Conservation (phyloP, 92 coral and sea anemone genomes). For the Nematostella vectensis region DNA sequence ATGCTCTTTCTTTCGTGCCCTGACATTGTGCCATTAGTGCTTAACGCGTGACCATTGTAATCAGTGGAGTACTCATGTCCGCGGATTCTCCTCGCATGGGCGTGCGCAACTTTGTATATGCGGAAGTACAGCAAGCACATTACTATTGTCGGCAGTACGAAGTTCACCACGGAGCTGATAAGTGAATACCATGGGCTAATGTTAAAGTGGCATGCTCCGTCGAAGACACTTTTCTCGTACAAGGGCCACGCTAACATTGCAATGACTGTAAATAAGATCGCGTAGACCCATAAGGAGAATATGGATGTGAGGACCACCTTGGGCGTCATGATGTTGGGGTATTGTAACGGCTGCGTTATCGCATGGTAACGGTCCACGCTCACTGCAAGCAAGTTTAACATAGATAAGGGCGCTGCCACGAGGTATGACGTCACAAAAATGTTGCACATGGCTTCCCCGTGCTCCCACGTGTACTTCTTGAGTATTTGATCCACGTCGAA, state of each 20-base stretch:
- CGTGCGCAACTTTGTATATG: constrained; percentile 57
- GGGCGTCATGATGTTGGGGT: constrained; percentile 43
- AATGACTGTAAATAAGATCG: constrained; percentile 38
- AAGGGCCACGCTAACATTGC: constrained; percentile 62
- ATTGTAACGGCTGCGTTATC: constrained; percentile 53
- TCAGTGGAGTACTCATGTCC: constrained; percentile 30
- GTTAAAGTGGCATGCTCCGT: constrained; percentile 37
- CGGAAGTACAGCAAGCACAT: constrained; percentile 57
- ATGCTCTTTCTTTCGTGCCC: constrained; percentile 28
- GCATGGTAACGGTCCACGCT: constrained; percentile 70
- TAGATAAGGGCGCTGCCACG: constrained; percentile 65
- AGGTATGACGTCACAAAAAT: constrained; percentile 48
- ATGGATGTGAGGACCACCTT: constrained; percentile 36
- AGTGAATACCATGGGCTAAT: constrained; percentile 39
- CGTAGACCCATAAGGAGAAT: constrained; percentile 51
- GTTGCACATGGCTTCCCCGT: constrained; percentile 55
- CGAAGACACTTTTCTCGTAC: constrained; percentile 23
- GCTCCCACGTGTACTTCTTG: constrained; percentile 35
- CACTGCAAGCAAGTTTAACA: constrained; percentile 69
- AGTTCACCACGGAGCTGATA: constrained; percentile 57
- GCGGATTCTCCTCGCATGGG: constrained; percentile 49
- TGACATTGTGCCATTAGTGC: neutral
- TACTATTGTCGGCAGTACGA: constrained; percentile 45
- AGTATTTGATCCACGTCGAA: constrained; percentile 55
- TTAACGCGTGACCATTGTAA: constrained; percentile 2